Evolutionary conservation across 2,797 vertebrate species (phyloP), one percentile per base, ranked within the genome.

Genomic region (Champsocephalus gunnari): DNA sequence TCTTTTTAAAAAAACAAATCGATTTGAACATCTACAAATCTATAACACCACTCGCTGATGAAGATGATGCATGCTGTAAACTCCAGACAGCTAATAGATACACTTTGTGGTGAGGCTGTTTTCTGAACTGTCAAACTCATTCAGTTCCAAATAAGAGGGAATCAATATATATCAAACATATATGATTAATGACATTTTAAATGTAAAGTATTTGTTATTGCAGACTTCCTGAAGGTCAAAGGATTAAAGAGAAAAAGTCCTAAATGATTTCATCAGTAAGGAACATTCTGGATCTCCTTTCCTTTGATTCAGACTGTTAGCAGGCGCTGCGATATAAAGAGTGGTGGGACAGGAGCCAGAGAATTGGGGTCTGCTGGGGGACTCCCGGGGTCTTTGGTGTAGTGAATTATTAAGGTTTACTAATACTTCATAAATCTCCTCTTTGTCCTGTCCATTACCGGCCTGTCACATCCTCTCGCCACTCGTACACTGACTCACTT

Each of bases 381-480:
- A 77, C 88, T 92, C 90, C 89, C 51, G 71, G 85, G 89, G 88
- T 91, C 86, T 88, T 87, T 75, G 70, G 50, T 77, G 84, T 93
- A 51, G 91, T 95, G 91, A 95, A 95, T 95, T 95, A 95, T 95
- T 95, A 94, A 95, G 91, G 90, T 94, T 94, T 93, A 93, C 94
- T 95, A 95, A 95, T 95, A 93, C 92, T 91, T 94, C 86, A 89
- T 93, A 94, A 94, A 93, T 89, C 88, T 91, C 89, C 93, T 92
- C 93, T 93, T 94, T 94, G 92, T 93, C 92, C 89, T 88, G 89
- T 94, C 93, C 93, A 95, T 95, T 95, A 94, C 91, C 91, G 55
- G 83, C 91, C 92, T 94, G 93, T 95, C 94, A 95, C 90, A 95
- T 94, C 91, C 82, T 87, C 86, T 94, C 77, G 71, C 68, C 73